Evolutionary conservation across 1,140 invertebrate genomes (phyloP).

Genomic region (Fopius arisanus): DNA sequence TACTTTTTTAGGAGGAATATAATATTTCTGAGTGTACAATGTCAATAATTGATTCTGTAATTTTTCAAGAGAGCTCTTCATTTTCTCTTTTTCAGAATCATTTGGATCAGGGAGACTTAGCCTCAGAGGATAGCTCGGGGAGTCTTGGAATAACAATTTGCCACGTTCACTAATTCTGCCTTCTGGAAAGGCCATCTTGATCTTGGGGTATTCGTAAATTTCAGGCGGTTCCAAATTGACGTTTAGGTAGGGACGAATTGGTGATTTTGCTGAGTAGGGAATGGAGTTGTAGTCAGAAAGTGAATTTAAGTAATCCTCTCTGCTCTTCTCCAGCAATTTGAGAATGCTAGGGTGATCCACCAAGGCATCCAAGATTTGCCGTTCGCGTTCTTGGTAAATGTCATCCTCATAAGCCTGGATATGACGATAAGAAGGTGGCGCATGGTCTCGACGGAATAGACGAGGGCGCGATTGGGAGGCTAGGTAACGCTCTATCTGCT

Average conservation of each 20-base stretch:
- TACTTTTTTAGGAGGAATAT: background rate
- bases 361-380: constrained; percentile 39
- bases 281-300: background rate
- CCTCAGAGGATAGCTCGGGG: background rate
- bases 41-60: background rate
- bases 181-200: background rate
- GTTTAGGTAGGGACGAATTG: background rate
- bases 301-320: constrained; percentile 20
- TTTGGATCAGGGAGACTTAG: background rate
- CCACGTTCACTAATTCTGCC: background rate
- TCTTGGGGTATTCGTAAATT: background rate
- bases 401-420: constrained; percentile 38
- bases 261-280: background rate
- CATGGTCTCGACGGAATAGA: constrained; percentile 32
- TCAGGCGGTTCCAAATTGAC: constrained; percentile 1
- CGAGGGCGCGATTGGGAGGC: constrained; percentile 36
- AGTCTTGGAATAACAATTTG: background rate
- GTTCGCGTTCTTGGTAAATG: constrained; percentile 37
- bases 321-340: constrained; percentile 38
- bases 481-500: constrained; percentile 46
- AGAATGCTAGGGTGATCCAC: constrained; percentile 38
- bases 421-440: constrained; percentile 19
- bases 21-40: background rate
- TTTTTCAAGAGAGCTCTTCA: background rate
- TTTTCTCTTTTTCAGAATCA: background rate